phyloP scores from a whole-genome alignment of 2,888 invertebrate genomes.

The Rhaphigaster nebulosa region DNA sequence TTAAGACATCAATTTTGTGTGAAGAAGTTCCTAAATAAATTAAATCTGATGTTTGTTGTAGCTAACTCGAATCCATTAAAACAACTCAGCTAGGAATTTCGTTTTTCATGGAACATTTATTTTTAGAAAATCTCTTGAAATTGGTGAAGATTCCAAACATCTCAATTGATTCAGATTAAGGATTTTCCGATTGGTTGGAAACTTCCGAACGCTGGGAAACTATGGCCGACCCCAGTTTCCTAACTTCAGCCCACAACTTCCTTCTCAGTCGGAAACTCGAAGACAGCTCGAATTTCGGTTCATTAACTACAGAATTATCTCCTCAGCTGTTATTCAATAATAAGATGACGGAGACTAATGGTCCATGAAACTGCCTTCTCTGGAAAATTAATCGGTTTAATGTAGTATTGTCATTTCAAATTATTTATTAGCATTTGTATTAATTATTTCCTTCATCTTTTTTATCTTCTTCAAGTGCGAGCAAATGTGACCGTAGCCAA shows the following conservation, averaged over 20 bases:
- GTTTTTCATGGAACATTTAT: too few species aligned
- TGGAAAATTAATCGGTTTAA: neutral
- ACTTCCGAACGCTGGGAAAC: neutral
- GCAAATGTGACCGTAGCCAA: neutral
- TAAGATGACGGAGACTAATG: neutral
- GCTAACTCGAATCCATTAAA: too few species aligned
- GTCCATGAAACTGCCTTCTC: neutral
- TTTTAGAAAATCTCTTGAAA: neutral
- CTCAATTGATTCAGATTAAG: neutral
- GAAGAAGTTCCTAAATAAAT: too few species aligned
- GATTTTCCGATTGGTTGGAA: neutral
- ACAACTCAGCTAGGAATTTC: too few species aligned
- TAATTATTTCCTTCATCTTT: neutral
- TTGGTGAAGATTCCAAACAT: neutral
- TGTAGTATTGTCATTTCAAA: neutral
- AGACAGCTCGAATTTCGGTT: neutral
- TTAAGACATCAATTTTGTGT: too few species aligned
- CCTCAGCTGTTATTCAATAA: neutral
- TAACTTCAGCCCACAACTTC: neutral
- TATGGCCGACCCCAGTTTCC: neutral
- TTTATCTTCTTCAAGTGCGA: neutral
- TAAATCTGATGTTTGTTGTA: too few species aligned
- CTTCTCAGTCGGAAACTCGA: neutral
- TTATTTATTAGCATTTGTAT: neutral
- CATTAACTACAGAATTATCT: slow-evolving; percentile 4